phyloP scores from a whole-genome alignment of 2,888 invertebrate species.

The Xanthostigma xanthostigma region DNA sequence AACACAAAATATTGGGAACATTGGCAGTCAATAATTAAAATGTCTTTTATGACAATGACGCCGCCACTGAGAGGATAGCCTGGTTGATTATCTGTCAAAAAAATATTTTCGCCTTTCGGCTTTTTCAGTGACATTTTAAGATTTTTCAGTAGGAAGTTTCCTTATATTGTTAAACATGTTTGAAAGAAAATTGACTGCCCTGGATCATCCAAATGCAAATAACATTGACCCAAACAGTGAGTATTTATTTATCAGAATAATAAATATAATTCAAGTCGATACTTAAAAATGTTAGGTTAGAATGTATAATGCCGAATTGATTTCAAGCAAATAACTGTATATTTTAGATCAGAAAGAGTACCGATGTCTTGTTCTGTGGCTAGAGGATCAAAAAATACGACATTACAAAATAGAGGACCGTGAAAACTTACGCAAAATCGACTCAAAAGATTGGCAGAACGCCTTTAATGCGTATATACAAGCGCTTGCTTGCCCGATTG shows the following conservation, averaged over 20 bases:
- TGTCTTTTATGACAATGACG: too few relatives aligned
- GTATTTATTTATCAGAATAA: conserved; percentile 7
- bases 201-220: conserved; percentile 62
- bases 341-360: conserved; percentile 63
- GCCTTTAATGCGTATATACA: conserved; percentile 57
- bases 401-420: conserved; percentile 74
- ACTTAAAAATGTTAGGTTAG: neutral
- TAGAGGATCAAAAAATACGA: conserved; percentile 88
- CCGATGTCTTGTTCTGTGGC: conserved; percentile 70
- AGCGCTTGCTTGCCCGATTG: conserved; percentile 59
- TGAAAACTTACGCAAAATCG: conserved; percentile 51
- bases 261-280: too few relatives aligned
- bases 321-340: conserved; percentile 1
- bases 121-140: too few relatives aligned
- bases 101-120: too few relatives aligned
- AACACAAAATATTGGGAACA: too few relatives aligned
- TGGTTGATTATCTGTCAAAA: too few relatives aligned
- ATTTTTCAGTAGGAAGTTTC: too few relatives aligned
- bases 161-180: conserved; percentile 40
- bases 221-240: conserved; percentile 57
- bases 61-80: too few relatives aligned
- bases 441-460: conserved; percentile 50
- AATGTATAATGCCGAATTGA: neutral
- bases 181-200: conserved; percentile 57
- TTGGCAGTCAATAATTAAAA: too few relatives aligned